Base-by-base conservation (phyloP, 1,140 invertebrate genomes). In the Lutraria rhynchaena region DNA sequence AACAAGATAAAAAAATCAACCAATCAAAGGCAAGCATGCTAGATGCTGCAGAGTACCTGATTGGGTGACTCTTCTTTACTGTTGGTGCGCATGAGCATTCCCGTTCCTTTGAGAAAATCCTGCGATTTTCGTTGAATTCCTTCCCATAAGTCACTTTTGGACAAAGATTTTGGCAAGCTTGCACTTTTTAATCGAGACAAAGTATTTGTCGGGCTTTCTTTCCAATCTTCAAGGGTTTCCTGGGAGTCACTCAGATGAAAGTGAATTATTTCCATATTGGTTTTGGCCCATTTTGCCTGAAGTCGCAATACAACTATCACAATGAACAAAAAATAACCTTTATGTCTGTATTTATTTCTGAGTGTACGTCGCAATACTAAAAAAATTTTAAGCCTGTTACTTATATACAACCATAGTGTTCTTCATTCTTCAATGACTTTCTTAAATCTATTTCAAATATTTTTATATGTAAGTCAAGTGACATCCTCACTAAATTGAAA, bases 111-210 rank as follows among this genome's bases (percentile, higher is more conserved):
- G 58, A 89, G 86, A 76, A 90, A 86, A 80, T 91, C 90, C 78
- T 89, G 86, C 1, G 90, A 91, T 83, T 90, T 90, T 61, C 87
- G 83, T 69, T 89, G 87, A 75, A 91, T 88, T 19, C 90, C 90
- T 82, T 90, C 90, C 90, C 90, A 91, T 53, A 90, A 73, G 78
- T 81, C 78, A 81, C 78, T 81, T 53, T 65, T 73, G 3, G 78
- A 81, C 71, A 84, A 61, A 29, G 89, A 89, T 85, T 89, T 89
- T 73, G 87, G 87, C 77, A 91, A 75, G 73, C 86, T 88, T 82
- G 87, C 86, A 65, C 90, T 88, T 86, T 91, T 90, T 61, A 86
- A 86, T 29, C 88, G 86, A 35, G 84, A 84, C 11, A 67, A 33
- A 31, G 73, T 80, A 70, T 61, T 71, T 55, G 81, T 71, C 31